Percentiles rank a stretch among this genome's conserved stretches.
Conservation (phyloP, 2,888 invertebrate genomes). For the Amiota mariae region DNA sequence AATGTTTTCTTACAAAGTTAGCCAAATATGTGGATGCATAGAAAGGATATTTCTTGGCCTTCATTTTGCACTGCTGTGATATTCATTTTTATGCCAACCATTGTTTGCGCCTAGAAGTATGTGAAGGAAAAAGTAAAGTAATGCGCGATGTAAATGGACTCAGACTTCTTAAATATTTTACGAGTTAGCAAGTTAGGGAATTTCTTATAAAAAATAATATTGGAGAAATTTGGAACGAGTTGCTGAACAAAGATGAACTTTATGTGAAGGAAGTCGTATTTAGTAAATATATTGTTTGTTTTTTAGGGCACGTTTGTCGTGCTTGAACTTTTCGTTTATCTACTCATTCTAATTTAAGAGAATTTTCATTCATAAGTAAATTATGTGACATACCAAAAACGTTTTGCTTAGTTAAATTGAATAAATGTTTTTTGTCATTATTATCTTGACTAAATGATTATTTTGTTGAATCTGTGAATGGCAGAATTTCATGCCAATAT, state of each 20-base stretch:
- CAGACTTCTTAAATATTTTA: slow-evolving; percentile 16
- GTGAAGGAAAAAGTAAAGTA: not conserved
- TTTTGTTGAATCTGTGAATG: too few species aligned
- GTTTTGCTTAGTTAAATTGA: not conserved
- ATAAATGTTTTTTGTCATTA: not conserved
- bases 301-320: slow-evolving; percentile 14
- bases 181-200: not conserved
- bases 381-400: not conserved
- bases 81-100: not conserved
- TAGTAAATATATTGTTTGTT: not conserved
- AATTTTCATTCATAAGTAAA: slow-evolving; percentile 15
- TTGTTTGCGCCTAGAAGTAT: slow-evolving; percentile 6
- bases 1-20: not conserved
- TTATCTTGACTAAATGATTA: too few species aligned
- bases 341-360: not conserved
- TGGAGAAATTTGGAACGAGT: not conserved
- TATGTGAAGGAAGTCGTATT: too few species aligned
- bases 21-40: not conserved
- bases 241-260: not conserved
- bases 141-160: not conserved
- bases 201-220: not conserved
- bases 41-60: slow-evolving; percentile 21
- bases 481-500: too few species aligned
- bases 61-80: slow-evolving; percentile 4
- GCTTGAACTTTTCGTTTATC: slow-evolving; percentile 12